Percentiles rank a stretch among this genome's conserved stretches.
These are phyloP conservation scores for Platypus cylindrus DNA, from an alignment of 2,888 invertebrate genomes.

Conservation along the genomic window DNA sequence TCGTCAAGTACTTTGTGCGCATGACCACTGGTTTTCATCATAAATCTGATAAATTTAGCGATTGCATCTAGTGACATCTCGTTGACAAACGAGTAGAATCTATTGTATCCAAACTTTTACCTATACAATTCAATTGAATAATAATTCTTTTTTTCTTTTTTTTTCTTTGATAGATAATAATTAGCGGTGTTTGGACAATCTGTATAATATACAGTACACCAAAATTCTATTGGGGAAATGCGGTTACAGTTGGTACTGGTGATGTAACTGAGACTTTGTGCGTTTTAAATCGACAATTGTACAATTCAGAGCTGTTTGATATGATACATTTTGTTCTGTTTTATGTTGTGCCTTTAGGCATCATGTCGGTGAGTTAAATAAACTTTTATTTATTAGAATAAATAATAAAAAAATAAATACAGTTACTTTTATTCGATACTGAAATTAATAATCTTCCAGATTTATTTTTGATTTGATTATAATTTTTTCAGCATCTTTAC, in stretches of 20 bases:
- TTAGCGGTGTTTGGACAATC: conserved; percentile 67
- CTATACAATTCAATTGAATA: too few species aligned
- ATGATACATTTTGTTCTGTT: conserved; percentile 72
- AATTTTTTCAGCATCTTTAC: conserved; percentile 52
- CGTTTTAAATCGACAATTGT: conserved; percentile 59
- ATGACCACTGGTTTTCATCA: too few species aligned
- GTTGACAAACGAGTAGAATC: too few species aligned
- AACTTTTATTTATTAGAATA: conserved; percentile 1
- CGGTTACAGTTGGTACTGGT: conserved; percentile 44
- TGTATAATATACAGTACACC: conserved; percentile 74
- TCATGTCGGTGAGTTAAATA: conserved; percentile 59
- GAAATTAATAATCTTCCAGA: neutral
- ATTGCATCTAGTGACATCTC: too few species aligned
- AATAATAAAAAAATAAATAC: neutral
- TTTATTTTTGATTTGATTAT: too few species aligned
- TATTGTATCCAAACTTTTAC: too few species aligned
- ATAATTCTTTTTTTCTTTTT: too few species aligned
- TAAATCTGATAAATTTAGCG: too few species aligned
- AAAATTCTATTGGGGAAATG: conserved; percentile 71
- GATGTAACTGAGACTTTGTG: conserved; percentile 57
- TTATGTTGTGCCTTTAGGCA: conserved; percentile 66
- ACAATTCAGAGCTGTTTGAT: conserved; percentile 66
- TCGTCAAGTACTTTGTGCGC: too few species aligned
- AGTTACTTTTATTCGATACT: neutral
- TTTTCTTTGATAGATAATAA: conserved; percentile 53